Evolutionary conservation across 1,140 invertebrate species (phyloP).

Genomic region (Asobara japonica): DNA sequence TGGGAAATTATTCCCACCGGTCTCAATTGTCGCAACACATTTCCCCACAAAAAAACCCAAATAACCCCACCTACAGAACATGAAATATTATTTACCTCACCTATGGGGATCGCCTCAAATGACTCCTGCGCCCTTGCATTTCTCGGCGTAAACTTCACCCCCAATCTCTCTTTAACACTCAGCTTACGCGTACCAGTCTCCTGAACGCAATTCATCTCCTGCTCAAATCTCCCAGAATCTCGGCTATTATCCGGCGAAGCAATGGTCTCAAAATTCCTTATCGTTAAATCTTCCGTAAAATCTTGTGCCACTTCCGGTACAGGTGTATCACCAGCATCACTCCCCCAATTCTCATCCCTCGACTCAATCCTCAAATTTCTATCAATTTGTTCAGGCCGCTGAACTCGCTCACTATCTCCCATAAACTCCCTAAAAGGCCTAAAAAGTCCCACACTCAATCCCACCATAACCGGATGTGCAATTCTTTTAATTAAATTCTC

Average conservation of each 20-base stretch:
- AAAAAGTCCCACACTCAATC: background rate
- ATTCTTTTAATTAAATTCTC: background rate
- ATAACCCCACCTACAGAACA: background rate
- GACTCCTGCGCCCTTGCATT: background rate
- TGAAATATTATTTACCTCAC: background rate
- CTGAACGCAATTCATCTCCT: background rate
- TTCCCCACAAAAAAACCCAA: background rate
- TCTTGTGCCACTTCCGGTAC: no score
- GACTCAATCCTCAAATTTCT: no score
- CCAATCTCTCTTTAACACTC: slow-evolving; percentile 1
- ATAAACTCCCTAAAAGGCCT: background rate
- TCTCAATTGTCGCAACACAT: background rate
- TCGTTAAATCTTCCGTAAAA: no score
- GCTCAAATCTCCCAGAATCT: background rate
- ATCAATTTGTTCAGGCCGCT: background rate
- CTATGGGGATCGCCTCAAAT: slow-evolving; percentile 1
- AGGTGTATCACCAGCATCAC: no score
- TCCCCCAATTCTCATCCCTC: no score
- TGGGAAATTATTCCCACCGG: no score
- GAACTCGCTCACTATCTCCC: background rate
- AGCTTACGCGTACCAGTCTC: background rate
- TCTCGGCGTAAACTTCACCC: background rate
- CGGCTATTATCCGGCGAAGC: background rate
- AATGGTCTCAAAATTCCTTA: no score
- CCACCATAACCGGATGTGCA: background rate